Percentiles rank a stretch among this genome's conserved stretches.
phyloP scores from a whole-genome alignment of 2,113 vertebrate genomes.

The Phylloscopus trochilus region DNA sequence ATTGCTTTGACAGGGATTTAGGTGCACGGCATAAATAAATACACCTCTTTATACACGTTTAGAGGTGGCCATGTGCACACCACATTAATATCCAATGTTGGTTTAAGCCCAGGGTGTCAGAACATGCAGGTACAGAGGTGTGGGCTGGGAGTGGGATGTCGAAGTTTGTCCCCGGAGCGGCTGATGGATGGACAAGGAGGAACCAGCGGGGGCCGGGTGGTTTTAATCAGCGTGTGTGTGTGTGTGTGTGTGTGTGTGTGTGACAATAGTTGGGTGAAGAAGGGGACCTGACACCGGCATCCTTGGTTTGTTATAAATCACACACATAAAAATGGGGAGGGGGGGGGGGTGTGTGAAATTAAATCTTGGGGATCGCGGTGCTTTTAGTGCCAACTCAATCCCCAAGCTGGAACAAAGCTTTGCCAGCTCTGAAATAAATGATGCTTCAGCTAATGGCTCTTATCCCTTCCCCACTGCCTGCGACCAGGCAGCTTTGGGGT shows the following conservation, averaged over 20 bases:
- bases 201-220: background rate
- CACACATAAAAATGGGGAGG: background rate
- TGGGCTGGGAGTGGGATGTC: background rate
- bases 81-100: background rate
- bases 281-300: background rate
- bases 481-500: conserved; percentile 22
- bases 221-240: background rate
- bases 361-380: background rate
- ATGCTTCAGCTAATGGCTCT: conserved; percentile 40
- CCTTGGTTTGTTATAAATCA: conserved; percentile 46
- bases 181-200: conserved; percentile 44
- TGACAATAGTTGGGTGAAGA: conserved; percentile 40
- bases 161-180: background rate
- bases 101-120: background rate
- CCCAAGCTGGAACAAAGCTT: conserved; percentile 53
- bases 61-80: background rate
- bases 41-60: background rate
- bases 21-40: background rate
- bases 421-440: conserved; percentile 52
- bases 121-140: rapidly evolving
- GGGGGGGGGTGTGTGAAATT: background rate
- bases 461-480: conserved; percentile 26
- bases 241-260: background rate
- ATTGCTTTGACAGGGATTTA: background rate
- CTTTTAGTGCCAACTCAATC: conserved; percentile 34